Evolutionary conservation across 2,888 invertebrate genomes (phyloP).

Genomic region (Scelioninae gen. 1): DNA sequence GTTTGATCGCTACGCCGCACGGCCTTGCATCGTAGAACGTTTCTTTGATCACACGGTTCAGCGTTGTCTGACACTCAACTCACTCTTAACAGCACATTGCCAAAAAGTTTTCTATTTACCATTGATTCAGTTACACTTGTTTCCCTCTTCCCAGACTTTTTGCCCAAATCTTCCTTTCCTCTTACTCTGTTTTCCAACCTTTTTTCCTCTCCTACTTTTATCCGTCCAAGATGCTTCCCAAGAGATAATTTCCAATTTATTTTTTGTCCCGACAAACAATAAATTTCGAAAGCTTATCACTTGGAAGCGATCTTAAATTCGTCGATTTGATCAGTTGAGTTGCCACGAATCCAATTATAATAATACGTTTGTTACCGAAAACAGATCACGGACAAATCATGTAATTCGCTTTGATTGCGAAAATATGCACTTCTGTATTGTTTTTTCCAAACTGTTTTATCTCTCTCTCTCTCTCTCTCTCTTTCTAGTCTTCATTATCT

Average conservation of each 20-base stretch:
- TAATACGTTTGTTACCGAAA: slow-evolving; percentile 39
- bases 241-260: slow-evolving; percentile 63
- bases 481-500: neutral
- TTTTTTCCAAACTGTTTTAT: neutral
- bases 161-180: neutral
- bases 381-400: slow-evolving; percentile 45
- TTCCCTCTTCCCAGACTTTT: neutral
- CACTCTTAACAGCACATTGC: slow-evolving; percentile 57
- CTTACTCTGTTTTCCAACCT: slow-evolving; percentile 1
- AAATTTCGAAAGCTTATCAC: slow-evolving; percentile 60
- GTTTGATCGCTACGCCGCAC: slow-evolving; percentile 80
- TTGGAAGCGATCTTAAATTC: slow-evolving; percentile 51
- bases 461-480: neutral
- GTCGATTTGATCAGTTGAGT: slow-evolving; percentile 50
- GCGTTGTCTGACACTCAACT: slow-evolving; percentile 58
- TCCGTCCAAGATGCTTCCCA: slow-evolving; percentile 46
- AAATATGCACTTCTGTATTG: slow-evolving; percentile 10
- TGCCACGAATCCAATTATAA: slow-evolving; percentile 49
- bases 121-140: slow-evolving; percentile 32
- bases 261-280: slow-evolving; percentile 55
- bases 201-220: neutral
- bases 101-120: slow-evolving; percentile 24
- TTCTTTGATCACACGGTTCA: slow-evolving; percentile 72
- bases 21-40: slow-evolving; percentile 80
- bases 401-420: slow-evolving; percentile 26